phyloP scores from a whole-genome alignment of 2,113 vertebrate genomes.

The Chionis minor region DNA sequence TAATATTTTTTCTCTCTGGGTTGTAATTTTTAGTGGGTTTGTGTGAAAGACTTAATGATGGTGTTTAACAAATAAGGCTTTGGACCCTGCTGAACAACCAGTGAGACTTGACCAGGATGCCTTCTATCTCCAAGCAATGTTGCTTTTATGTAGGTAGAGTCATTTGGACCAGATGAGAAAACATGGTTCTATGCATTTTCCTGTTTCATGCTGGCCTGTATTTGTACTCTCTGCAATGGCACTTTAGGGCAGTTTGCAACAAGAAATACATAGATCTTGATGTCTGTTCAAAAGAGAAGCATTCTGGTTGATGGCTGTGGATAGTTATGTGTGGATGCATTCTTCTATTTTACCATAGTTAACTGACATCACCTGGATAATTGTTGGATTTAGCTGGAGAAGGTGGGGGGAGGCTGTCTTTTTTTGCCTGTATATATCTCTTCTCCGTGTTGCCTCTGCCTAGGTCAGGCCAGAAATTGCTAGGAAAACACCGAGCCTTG shows the following conservation, averaged over 20 bases:
- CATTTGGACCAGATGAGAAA: not conserved
- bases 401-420: not conserved
- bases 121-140: not conserved
- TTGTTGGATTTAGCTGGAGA: not conserved
- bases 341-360: not conserved
- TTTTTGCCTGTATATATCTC: not conserved
- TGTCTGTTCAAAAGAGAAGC: not conserved
- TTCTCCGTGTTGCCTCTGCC: not conserved
- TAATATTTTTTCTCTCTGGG: not conserved
- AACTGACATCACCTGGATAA: not conserved
- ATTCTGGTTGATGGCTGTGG: not conserved
- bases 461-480: not conserved
- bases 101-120: not conserved
- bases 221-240: not conserved
- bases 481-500: not conserved
- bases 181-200: not conserved
- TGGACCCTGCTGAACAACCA: not conserved
- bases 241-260: not conserved
- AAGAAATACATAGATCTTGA: not conserved
- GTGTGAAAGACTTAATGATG: not conserved
- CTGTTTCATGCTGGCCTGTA: not conserved
- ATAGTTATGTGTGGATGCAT: not conserved
- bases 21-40: not conserved
- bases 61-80: not conserved
- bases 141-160: not conserved